phyloP scores from a whole-genome alignment of 2,113 vertebrate species.

The Lepisosteus osseus region DNA sequence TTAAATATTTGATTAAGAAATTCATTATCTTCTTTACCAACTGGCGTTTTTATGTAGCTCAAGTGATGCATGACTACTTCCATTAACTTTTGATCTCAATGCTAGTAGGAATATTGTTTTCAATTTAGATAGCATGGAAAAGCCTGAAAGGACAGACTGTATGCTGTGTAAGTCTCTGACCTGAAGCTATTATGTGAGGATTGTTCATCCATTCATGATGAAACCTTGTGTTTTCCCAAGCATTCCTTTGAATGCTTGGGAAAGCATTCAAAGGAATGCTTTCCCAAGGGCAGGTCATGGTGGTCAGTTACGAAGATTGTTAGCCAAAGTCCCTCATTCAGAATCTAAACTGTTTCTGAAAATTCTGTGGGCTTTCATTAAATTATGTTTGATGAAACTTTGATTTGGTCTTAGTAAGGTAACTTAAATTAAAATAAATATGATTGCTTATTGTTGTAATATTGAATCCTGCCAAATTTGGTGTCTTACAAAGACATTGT shows the following conservation, averaged over 20 bases:
- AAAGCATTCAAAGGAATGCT: background rate
- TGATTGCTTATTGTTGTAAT: too few relatives aligned
- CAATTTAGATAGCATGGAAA: conserved; percentile 53
- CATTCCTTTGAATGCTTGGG: conserved; percentile 9
- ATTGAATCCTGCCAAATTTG: too few relatives aligned
- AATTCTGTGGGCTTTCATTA: too few relatives aligned
- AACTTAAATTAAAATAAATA: too few relatives aligned
- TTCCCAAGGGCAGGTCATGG: background rate
- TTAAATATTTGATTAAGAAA: conserved; percentile 48
- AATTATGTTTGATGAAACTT: too few relatives aligned
- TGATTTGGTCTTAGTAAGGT: too few relatives aligned
- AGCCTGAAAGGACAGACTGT: conserved; percentile 35
- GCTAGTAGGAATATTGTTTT: conserved; percentile 62
- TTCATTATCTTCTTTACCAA: conserved; percentile 47
- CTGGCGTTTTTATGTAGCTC: conserved; percentile 54
- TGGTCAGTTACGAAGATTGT: too few relatives aligned
- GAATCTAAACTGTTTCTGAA: too few relatives aligned
- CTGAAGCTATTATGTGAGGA: conserved; percentile 35
- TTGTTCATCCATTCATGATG: conserved; percentile 37
- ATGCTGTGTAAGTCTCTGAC: conserved; percentile 25
- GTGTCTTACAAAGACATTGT: too few relatives aligned
- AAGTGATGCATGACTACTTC: conserved; percentile 57
- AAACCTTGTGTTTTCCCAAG: conserved; percentile 11
- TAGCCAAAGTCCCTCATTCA: too few relatives aligned
- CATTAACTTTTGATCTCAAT: conserved; percentile 56